Evolutionary conservation across 2,113 vertebrate genomes (phyloP).

Genomic region (Atractosteus spatula): DNA sequence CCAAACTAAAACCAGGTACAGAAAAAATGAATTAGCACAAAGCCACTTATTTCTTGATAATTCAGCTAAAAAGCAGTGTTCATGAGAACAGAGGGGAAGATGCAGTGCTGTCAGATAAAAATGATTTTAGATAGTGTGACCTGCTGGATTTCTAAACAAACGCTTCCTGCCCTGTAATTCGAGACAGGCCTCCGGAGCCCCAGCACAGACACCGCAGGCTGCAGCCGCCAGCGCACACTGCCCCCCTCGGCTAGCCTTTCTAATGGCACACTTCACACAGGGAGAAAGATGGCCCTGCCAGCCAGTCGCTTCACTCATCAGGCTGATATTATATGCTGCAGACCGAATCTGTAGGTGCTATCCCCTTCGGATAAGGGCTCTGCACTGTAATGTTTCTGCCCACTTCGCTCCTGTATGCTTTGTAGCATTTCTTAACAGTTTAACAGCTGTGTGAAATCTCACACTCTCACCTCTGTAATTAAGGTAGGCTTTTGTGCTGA

Average conservation of each 20-base stretch:
- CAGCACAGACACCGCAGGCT: background rate
- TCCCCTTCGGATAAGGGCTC: background rate
- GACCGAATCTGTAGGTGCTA: background rate
- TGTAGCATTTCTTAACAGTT: constrained; percentile 38
- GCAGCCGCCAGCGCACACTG: background rate
- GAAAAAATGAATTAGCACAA: too few species aligned
- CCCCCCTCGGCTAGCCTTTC: background rate
- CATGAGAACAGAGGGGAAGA: too few species aligned
- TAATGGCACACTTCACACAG: background rate
- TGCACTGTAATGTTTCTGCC: constrained; percentile 6
- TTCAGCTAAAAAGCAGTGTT: too few species aligned
- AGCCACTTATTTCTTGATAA: too few species aligned
- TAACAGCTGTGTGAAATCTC: constrained; percentile 40
- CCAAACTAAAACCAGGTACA: too few species aligned
- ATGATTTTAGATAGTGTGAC: too few species aligned
- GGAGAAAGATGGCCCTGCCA: background rate
- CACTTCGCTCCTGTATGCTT: constrained; percentile 32
- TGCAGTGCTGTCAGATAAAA: too few species aligned
- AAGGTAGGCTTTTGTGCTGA: constrained; percentile 35
- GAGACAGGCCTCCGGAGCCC: background rate
- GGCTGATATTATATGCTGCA: background rate
- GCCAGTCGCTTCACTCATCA: background rate
- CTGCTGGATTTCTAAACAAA: too few species aligned
- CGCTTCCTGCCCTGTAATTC: too few species aligned
- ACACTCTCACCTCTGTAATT: constrained; percentile 40